These are phyloP conservation scores for Schizothorax lantsangensis DNA, from an alignment of 2,797 vertebrate genomes.

Conservation along the genomic window DNA sequence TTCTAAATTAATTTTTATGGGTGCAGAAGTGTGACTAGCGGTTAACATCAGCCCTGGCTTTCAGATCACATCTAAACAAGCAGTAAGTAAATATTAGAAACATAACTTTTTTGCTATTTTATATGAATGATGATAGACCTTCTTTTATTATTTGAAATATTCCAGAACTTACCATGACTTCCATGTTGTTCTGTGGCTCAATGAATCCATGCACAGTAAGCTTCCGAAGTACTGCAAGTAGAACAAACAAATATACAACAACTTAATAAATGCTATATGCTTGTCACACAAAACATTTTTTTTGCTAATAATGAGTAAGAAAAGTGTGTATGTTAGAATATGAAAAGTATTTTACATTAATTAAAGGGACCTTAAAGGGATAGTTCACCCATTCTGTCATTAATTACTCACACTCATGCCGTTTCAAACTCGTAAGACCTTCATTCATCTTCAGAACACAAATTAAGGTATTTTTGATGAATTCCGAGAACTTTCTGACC, in stretches of 20 bases:
- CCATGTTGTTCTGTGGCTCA: slow-evolving; percentile 90
- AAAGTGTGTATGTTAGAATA: background rate
- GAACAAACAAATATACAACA: slow-evolving; percentile 32
- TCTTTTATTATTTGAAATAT: background rate
- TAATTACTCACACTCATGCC: too few relatives aligned
- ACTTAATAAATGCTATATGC: background rate
- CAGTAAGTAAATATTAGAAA: background rate
- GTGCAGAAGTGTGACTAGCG: background rate
- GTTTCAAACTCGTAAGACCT: background rate
- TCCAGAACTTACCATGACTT: slow-evolving; percentile 90
- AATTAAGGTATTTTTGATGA: background rate
- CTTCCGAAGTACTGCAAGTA: slow-evolving; percentile 88
- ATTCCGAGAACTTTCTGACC: background rate
- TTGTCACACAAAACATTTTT: background rate
- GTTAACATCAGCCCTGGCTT: slow-evolving; percentile 4
- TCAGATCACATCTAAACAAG: background rate
- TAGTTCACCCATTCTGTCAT: background rate
- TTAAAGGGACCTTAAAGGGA: background rate
- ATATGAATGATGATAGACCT: background rate
- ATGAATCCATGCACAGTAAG: slow-evolving; percentile 95
- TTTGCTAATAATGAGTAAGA: background rate
- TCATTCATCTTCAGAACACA: background rate
- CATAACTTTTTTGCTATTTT: background rate
- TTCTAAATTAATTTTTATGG: background rate
- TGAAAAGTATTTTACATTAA: background rate